Conservation (phyloP, 1,140 invertebrate genomes). For the Carcinoscorpius rotundicauda region DNA sequence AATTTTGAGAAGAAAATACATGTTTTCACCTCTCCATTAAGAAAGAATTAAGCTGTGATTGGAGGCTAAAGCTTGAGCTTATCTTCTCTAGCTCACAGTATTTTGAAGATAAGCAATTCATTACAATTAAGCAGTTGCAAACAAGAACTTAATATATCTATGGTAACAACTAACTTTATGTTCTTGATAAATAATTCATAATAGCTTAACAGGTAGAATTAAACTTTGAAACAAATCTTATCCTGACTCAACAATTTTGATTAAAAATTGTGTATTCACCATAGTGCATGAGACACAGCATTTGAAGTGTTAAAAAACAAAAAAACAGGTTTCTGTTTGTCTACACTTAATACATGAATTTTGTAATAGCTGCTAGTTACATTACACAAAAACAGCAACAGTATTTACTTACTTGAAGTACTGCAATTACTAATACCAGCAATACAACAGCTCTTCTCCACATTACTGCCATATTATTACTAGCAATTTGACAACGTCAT, state of each 20-base stretch:
- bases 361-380: not conserved
- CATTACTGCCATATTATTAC: constrained; percentile 17
- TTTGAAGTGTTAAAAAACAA: not conserved
- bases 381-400: constrained; percentile 2
- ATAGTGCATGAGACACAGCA: no score
- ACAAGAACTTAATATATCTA: no score
- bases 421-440: constrained; percentile 33
- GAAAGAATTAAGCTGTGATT: no score
- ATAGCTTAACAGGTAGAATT: not conserved
- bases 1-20: no score
- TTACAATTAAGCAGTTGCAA: not conserved
- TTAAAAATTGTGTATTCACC: not conserved
- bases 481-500: no score
- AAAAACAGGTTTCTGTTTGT: constrained; percentile 1
- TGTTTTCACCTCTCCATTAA: no score
- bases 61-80: no score
- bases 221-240: not conserved
- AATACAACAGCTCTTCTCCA: constrained; percentile 29
- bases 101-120: constrained; percentile 5
- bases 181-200: no score
- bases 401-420: constrained; percentile 30
- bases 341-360: not conserved
- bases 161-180: no score
- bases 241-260: constrained; percentile 1
- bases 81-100: not conserved